Percentiles rank a stretch among this genome's conserved stretches.
Evolutionary conservation across 1,140 invertebrate genomes (phyloP).

Genomic region (Potamilus streckersoni): DNA sequence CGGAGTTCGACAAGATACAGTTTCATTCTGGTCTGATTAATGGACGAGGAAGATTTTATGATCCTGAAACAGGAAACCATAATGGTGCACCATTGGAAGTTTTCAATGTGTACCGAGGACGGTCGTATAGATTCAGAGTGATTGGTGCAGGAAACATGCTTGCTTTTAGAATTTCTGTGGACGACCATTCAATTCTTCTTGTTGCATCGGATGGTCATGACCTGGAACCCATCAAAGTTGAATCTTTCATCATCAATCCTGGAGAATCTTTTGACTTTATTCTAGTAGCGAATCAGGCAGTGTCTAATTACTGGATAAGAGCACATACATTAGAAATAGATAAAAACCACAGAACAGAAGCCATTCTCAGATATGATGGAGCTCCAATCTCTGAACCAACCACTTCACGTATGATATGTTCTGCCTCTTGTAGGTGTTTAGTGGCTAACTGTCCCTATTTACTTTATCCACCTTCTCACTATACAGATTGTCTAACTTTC

Average conservation of each 20-base stretch:
- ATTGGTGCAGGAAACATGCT: slow-evolving; percentile 50
- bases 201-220: slow-evolving; percentile 86
- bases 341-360: slow-evolving; percentile 57
- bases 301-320: slow-evolving; percentile 86
- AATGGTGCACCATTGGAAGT: slow-evolving; percentile 50
- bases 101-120: slow-evolving; percentile 39
- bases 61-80: slow-evolving; percentile 28
- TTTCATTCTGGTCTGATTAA: slow-evolving; percentile 44
- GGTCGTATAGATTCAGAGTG: slow-evolving; percentile 53
- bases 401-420: slow-evolving; percentile 62
- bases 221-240: slow-evolving; percentile 76
- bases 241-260: slow-evolving; percentile 53
- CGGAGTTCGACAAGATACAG: slow-evolving; percentile 37
- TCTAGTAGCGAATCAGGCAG: slow-evolving; percentile 77
- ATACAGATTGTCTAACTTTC: slow-evolving; percentile 41
- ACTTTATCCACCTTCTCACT: slow-evolving; percentile 39
- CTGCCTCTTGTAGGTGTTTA: slow-evolving; percentile 23
- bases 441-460: slow-evolving; percentile 55
- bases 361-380: slow-evolving; percentile 83
- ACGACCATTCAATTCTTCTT: slow-evolving; percentile 83
- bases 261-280: slow-evolving; percentile 71
- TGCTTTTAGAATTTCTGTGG: slow-evolving; percentile 76
- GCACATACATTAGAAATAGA: slow-evolving; percentile 67
- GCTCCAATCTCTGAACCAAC: slow-evolving; percentile 71
- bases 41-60: slow-evolving; percentile 28